Evolutionary conservation across 2,113 vertebrate genomes (phyloP), one percentile per base, ranked within the genome.

Genomic region (Silurus glanis): DNA sequence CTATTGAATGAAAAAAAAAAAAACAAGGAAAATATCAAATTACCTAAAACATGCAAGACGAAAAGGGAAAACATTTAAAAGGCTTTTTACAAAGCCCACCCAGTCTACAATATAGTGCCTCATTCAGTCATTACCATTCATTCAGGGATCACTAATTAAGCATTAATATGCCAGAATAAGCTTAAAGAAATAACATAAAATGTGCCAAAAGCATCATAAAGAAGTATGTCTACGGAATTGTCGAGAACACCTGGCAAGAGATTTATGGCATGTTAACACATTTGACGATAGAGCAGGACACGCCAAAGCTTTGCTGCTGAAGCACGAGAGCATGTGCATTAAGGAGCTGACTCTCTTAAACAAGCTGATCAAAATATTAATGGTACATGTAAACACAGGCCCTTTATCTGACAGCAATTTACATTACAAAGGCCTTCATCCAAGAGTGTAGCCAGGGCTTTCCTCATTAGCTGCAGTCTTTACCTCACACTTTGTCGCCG

Each of bases 301-400:
- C 92, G 93, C 94, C 93, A 93, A 92, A 87, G 91, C 89, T 87
- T 85, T 69, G 93, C 90, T 14, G 93, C 93, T 93, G 92, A 94
- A 94, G 94, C 25, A 90, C 86, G 89, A 94, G 94, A 94, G 94
- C 93, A 94, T 94, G 93, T 96, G 95, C 96, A 96, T 96, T 97
- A 96, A 96, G 95, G 93, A 95, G 94, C 94, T 93, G 94, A 93
- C 93, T 95, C 94, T 94, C 95, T 96, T 95, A 95, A 97, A 96
- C 95, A 95, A 84, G 91, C 94, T 93, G 92, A 96, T 97, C 95
- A 96, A 96, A 97, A 97, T 97, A 96, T 97, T 97, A 97, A 96
- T 92, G 93, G 94, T 94, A 89, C 88, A 51, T 80, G 88, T 96
- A 97, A 96, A 97, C 96, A 97, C 87, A 81, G 91, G 91, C 85